A percentile compares a stretch with the other conserved stretches of the same genome.
phyloP scores from a whole-genome alignment of 2,888 invertebrate species.

The Amphiduros pacificus region DNA sequence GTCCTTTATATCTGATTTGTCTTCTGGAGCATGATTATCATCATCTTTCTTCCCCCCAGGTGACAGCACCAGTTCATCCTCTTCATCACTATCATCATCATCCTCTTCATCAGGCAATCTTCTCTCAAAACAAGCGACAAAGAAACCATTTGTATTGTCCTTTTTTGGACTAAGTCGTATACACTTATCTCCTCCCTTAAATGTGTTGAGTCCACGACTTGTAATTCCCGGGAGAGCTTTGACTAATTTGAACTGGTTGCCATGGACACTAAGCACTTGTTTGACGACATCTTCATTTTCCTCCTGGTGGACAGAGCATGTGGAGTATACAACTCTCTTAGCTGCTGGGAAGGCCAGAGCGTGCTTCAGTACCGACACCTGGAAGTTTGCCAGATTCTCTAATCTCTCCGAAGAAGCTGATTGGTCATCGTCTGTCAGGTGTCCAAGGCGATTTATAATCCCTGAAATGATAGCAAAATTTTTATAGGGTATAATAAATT shows the following conservation, averaged over 20 bases:
- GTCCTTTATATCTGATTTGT: no score
- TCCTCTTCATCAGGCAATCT: background rate
- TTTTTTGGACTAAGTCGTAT: conserved; percentile 75
- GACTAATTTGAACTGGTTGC: conserved; percentile 51
- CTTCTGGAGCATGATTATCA: no score
- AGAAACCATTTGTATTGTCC: conserved; percentile 91
- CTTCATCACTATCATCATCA: background rate
- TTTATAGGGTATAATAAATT: background rate
- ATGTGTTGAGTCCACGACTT: conserved; percentile 36
- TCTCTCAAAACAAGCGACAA: conserved; percentile 69
- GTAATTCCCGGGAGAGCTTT: conserved; percentile 44
- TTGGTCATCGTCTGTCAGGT: conserved; percentile 61
- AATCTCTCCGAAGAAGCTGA: conserved; percentile 49
- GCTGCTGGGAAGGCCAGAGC: conserved; percentile 85
- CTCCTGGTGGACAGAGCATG: conserved; percentile 85
- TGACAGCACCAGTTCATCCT: no score
- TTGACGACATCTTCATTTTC: conserved; percentile 77
- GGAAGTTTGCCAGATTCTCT: conserved; percentile 37
- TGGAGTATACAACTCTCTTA: conserved; percentile 89
- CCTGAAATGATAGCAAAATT: conserved; percentile 31
- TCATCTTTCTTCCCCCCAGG: no score
- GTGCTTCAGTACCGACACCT: conserved; percentile 71
- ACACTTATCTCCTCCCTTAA: conserved; percentile 62
- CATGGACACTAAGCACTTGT: background rate
- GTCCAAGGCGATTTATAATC: conserved; percentile 67